Evolutionary conservation across 2,888 invertebrate genomes (phyloP), one percentile per base, ranked within the genome.

Genomic region (Ornithoptera alexandrae): DNA sequence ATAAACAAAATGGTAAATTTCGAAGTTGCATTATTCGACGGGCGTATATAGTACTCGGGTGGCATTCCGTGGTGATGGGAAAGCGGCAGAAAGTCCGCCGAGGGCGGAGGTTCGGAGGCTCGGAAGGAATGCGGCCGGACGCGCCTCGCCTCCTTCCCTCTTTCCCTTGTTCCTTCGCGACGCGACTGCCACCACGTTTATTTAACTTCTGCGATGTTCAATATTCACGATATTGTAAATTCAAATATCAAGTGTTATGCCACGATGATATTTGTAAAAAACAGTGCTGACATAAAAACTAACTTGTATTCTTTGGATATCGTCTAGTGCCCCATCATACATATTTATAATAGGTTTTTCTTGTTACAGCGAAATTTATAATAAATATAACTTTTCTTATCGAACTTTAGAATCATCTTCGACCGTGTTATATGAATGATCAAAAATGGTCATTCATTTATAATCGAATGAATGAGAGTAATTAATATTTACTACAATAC

Each of bases 51-150:
- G 73, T 78, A 80, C 83, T 82, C 77, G 84, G 82, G 81, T 82
- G 79, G 82, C 79, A 81, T 82, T 82, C 79, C 81, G 77, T 81
- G 78, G 78, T 80, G 77, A 68, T 79, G 83, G 86, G 84, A 86
- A 86, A 87, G 84, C 84, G 78, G 81, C 79, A 83, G 84, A 77
- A 77, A 76, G 77, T 76, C 76, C 76, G 78, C 75, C 75, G 76
- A 70, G 71, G 68, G 76, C 80, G 80, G 80, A 79, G 81, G 85
- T 85, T 84, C 84, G 86, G 85, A 88, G 88, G 90, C 86, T 87
- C 77, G 84, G 83, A 77, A 87, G 89, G 92, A 92, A 92, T 92
- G 92, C 87, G 88, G 85, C 87, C 88, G 86, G 83, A 81, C 85
- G 80, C 78, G 72, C 73, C 72, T 72, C 74, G 72, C 78, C 73